Evolutionary conservation across 2,888 invertebrate species (phyloP), one percentile per base, ranked within the genome.

Genomic region (Lasioglossum marginatum): DNA sequence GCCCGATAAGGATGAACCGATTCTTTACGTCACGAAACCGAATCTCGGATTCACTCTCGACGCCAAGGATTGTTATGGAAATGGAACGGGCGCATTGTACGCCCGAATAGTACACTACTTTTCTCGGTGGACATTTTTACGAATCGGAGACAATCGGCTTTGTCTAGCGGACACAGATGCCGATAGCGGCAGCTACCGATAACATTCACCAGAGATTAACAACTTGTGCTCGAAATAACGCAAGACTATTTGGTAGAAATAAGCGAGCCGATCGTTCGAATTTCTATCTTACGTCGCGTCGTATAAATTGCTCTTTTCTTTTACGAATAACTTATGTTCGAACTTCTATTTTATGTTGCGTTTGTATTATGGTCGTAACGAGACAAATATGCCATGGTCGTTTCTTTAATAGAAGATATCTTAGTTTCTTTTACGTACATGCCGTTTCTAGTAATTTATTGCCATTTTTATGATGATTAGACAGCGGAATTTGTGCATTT

Each of bases 31-130:
- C 57, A 23, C 37, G 27, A n/a, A 57, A 76, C n/a, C 10, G 34
- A 45, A 52, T n/a, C 57, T 19, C 37, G 48, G 75, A 66, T 52
- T 52, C 34, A 23, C 48, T 66, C 34, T 19, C 23, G 23, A 3
- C 6, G 27, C 37, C 1, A 14, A 10, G 23, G 52, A 80, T 85
- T 77, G 80, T 68, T 79, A 85, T 85, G 85, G 60, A 80, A 80
- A 85, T 80, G 16, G 19, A 37, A 27, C 40, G 16, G 0, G 66
- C 70, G 40, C n/a, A 40, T 70, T 40, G 40, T 70, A 14, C 63
- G 3, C 4, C 23, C 40, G n/a, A 23, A 37, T 23, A 14, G 23
- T 37, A 19, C 27, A 2, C 34, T 31, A 45, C 23, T 73, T 73
- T 48, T 52, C 43, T 52, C 37, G 68, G 37, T 12, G 68, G 23